Evolutionary conservation across 1,140 invertebrate species (phyloP).

Genomic region (Drosophila kepulauana): DNA sequence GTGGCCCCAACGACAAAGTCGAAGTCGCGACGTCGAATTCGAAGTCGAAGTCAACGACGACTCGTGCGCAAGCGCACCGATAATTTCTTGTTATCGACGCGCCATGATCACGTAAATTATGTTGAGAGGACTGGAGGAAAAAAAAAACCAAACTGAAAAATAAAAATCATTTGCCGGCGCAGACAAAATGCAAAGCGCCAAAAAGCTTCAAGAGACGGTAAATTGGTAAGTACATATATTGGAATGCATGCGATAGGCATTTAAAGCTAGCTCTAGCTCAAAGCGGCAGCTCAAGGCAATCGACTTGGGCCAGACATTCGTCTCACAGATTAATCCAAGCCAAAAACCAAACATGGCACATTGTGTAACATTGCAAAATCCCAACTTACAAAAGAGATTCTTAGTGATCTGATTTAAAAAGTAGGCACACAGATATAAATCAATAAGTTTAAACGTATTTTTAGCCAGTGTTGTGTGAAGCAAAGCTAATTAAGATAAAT

Average conservation of each 20-base stretch:
- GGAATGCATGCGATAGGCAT: slow-evolving; percentile 78
- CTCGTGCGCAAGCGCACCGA: slow-evolving; percentile 72
- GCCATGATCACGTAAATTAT: slow-evolving; percentile 83
- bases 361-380: not conserved
- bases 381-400: not conserved
- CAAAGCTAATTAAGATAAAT: slow-evolving; percentile 77
- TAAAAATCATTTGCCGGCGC: slow-evolving; percentile 62
- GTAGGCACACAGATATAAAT: not conserved
- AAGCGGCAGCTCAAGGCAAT: slow-evolving; percentile 28
- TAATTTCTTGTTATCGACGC: slow-evolving; percentile 83
- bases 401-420: not conserved
- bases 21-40: slow-evolving; percentile 20
- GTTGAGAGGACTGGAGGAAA: slow-evolving; percentile 66
- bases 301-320: slow-evolving; percentile 32
- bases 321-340: slow-evolving; percentile 6
- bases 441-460: slow-evolving; percentile 11
- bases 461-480: slow-evolving; percentile 10
- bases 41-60: not conserved
- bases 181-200: slow-evolving; percentile 43
- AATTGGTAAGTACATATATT: slow-evolving; percentile 54
- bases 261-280: slow-evolving; percentile 33
- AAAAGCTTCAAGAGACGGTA: slow-evolving; percentile 47
- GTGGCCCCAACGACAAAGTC: slow-evolving; percentile 25
- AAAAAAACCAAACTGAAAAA: slow-evolving; percentile 35
- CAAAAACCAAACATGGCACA: slow-evolving; percentile 9